Evolutionary conservation across 2,113 vertebrate species (phyloP).

Genomic region (Leucoraja erinaceus): DNA sequence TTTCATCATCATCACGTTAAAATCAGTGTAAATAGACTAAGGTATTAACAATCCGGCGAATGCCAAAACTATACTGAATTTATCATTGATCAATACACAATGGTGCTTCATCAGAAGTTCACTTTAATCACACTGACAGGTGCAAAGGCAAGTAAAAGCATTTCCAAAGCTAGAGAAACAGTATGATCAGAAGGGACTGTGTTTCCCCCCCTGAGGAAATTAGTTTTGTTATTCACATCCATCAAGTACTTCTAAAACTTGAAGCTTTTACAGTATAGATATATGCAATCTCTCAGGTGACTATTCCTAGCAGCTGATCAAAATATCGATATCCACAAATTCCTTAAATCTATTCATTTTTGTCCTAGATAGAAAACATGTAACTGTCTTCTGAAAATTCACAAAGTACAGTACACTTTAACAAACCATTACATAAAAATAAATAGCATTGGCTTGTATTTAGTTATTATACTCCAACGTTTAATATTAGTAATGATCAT

Average conservation of each 20-base stretch:
- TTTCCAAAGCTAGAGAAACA: conserved; percentile 11
- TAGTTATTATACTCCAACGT: background rate
- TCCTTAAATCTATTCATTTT: background rate
- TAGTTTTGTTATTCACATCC: background rate
- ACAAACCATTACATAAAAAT: background rate
- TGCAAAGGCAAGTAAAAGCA: background rate
- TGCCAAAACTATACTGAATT: conserved; percentile 1
- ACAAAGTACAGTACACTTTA: background rate
- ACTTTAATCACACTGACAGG: background rate
- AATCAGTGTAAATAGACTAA: conserved; percentile 42
- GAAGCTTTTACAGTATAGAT: background rate
- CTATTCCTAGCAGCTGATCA: background rate
- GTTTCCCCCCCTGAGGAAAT: background rate
- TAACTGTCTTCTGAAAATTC: background rate
- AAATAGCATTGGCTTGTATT: background rate
- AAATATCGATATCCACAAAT: background rate
- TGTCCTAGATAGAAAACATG: background rate
- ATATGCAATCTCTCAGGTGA: background rate
- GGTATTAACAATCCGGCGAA: conserved; percentile 42
- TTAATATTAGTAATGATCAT: background rate
- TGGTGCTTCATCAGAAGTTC: background rate
- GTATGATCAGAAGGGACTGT: too few relatives aligned
- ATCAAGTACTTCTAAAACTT: background rate
- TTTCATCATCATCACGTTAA: background rate
- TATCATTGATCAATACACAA: background rate